Evolutionary conservation across 2,888 invertebrate species (phyloP), one percentile per base, ranked within the genome.

Genomic region (Deroplatys truncata): DNA sequence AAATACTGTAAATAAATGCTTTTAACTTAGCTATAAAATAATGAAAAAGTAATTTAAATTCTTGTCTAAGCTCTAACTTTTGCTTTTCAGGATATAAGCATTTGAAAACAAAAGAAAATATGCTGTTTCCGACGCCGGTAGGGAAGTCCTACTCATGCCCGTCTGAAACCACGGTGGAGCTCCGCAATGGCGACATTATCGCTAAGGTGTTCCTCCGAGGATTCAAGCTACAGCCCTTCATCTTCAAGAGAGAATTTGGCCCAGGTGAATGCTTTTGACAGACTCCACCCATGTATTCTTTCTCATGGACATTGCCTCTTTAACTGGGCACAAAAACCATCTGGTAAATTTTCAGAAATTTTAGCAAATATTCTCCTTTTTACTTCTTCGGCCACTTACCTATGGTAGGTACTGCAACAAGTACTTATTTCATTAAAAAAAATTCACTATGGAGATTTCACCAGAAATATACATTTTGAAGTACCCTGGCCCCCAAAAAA

Each of bases 211-310:
- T 95, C 91, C 94, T 97, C 25, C 95, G 96, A 35, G 96, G 96
- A 91, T 94, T 97, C 94, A 96, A 96, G 90, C 95, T 98, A 90
- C 98, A 98, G 92, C 97, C 98, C 35, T 98, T 98, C 93, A 98
- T 98, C 96, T 97, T 97, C 94, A 97, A 97, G 93, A 96, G 96
- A 85, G 96, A 96, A 92, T 95, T 97, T 92, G 97, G 96, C 0
- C 94, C 95, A 0, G 93, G 94, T 94, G 92, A 92, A 91, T 91
- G 28, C 28, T 28, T 43, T 13, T 13, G 13, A 43, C 43, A 43
- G 43, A 82, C 20, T 16, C 25, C 16, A 28, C 84, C 13, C 28
- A n/a, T n/a, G 10, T 28, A n/a, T 29, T 84, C 29, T 20, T 29
- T n/a, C 84, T 4, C n/a, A 0, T 15, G 28, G 28, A 0, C 16